Evolutionary conservation across 2,113 vertebrate genomes (phyloP).

Genomic region (Poeciliopsis occidentalis): DNA sequence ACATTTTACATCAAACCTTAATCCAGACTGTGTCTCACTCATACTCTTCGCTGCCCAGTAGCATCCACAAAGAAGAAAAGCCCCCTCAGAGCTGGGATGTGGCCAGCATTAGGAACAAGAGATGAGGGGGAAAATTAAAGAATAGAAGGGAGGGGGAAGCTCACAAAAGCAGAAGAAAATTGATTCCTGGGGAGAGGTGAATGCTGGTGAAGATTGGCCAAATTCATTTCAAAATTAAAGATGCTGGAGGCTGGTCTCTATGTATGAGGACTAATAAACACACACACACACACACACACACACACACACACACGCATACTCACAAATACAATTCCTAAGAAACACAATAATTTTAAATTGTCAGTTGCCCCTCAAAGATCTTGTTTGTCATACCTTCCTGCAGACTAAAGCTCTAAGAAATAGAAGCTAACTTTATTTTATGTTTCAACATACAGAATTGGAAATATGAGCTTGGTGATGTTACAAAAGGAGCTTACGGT

Average conservation of each 20-base stretch:
- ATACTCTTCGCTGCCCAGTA: conserved; percentile 33
- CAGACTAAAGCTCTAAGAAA: conserved; percentile 14
- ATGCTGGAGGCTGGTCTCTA: conserved; percentile 21
- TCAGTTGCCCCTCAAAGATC: conserved; percentile 14
- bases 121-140: conserved; percentile 52
- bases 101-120: conserved; percentile 51
- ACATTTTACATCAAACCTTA: conserved; percentile 67
- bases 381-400: conserved; percentile 1
- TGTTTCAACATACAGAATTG: conserved; percentile 4
- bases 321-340: neutral
- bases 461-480: conserved; percentile 6
- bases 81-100: conserved; percentile 54
- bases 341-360: conserved; percentile 11
- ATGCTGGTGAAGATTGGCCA: conserved; percentile 29
- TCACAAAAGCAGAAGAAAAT: conserved; percentile 46
- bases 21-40: conserved; percentile 56
- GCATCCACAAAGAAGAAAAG: conserved; percentile 45
- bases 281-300: neutral
- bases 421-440: neutral
- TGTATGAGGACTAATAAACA: conserved; percentile 1
- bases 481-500: conserved; percentile 26
- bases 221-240: conserved; percentile 54
- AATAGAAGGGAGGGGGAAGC: conserved; percentile 29
- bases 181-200: conserved; percentile 42
- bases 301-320: neutral